Base-by-base conservation (phyloP, 2,888 invertebrate genomes). In the Invenusta paracnida region DNA sequence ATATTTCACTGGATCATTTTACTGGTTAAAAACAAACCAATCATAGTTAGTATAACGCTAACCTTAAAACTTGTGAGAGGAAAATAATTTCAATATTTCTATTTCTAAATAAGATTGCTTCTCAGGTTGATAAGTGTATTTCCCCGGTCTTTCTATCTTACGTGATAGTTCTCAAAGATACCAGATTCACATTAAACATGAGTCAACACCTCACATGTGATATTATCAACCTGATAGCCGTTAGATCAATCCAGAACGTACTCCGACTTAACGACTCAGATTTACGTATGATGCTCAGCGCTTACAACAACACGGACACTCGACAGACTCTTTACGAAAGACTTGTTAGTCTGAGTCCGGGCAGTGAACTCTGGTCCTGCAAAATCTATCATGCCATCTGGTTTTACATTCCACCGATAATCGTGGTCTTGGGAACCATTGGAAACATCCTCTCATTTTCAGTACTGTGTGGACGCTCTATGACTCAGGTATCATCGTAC, bases 381-480 rank as follows among this genome's bases (percentile, higher is more conserved):
- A 5, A 23, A 5, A 13, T 83, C 25, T 83, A 30, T 28, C 83
- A 83, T 83, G 27, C 66, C 17, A 66, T 83, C n/a, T 83, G 83
- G 83, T 23, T 48, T 2, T 48, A 48, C n/a, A 23, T 83, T 83
- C 83, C 83, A 48, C 83, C 83, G 23, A 66, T 83, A n/a, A 27
- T 83, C 1, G n/a, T 83, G 13, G 48, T 28, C 11, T 28, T 90
- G 17, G 91, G 91, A 0, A 90, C 90, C 1, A 88, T 90, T 73
- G 91, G 91, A 13, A 91, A 91, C 85, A 85, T 90, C 25, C 88
- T 90, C 86, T 89, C 90, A 5, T 90, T 90, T 86, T 87, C 89
- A 48, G 89, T 90, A 29, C 88, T 91, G 23, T 89, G 89, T n/a
- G 88, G 89, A 81, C 89, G 89, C 85, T 87, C 89, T 0, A 89